Percentiles rank a stretch among this genome's conserved stretches.
phyloP scores from a whole-genome alignment of 2,113 vertebrate genomes.

The Phycodurus eques region DNA sequence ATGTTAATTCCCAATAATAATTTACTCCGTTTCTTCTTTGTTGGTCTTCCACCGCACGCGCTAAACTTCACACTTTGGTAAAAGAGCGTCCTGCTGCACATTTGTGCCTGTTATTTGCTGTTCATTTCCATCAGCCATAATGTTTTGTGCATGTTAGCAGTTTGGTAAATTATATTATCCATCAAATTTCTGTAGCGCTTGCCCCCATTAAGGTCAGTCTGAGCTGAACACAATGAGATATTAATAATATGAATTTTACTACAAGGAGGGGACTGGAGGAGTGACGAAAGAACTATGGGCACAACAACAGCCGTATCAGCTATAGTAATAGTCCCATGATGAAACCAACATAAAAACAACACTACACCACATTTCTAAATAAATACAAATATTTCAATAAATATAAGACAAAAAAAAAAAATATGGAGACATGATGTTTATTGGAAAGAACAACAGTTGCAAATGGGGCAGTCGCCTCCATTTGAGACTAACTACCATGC shows the following conservation, averaged over 20 bases:
- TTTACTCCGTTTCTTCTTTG: background rate
- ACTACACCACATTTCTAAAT: background rate
- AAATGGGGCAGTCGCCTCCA: background rate
- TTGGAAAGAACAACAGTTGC: background rate
- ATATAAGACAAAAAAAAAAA: background rate
- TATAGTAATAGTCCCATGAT: background rate
- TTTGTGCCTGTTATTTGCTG: background rate
- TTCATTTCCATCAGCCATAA: background rate
- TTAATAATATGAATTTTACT: background rate
- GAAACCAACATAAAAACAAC: background rate
- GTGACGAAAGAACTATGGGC: no score
- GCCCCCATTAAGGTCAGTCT: background rate
- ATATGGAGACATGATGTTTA: background rate
- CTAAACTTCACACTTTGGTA: background rate
- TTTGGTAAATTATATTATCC: background rate
- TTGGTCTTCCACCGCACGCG: background rate
- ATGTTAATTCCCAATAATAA: slow-evolving; percentile 1
- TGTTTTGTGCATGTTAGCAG: background rate
- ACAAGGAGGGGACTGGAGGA: background rate
- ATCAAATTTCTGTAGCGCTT: background rate
- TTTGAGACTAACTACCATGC: background rate
- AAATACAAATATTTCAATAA: background rate
- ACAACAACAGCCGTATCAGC: background rate
- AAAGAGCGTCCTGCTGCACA: background rate
- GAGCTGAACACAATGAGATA: background rate